Evolutionary conservation across 2,888 invertebrate genomes (phyloP).

Genomic region (Crepidodera aurea): DNA sequence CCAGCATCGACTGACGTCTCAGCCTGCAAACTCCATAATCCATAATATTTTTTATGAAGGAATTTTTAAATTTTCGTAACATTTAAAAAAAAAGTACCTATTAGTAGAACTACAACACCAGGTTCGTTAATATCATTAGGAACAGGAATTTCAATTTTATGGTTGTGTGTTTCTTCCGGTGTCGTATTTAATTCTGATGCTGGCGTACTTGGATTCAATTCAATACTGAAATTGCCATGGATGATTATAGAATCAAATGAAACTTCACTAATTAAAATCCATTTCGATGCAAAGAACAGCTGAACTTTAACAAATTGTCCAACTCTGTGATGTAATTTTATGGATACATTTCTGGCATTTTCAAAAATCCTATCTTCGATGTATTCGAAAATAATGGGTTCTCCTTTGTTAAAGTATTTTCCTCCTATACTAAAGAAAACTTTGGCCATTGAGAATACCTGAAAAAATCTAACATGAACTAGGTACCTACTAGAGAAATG

Average conservation of each 20-base stretch:
- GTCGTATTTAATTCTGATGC: constrained; percentile 60
- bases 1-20: no score
- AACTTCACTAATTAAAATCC: constrained; percentile 92
- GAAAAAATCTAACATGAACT: constrained; percentile 1
- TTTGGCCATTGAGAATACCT: constrained; percentile 78
- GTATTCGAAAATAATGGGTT: constrained; percentile 77
- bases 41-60: no score
- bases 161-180: constrained; percentile 61
- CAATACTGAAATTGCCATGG: constrained; percentile 78
- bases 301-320: constrained; percentile 82
- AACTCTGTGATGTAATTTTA: constrained; percentile 82
- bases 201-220: constrained; percentile 67
- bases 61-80: no score
- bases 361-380: constrained; percentile 83
- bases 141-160: constrained; percentile 69
- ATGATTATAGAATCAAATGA: constrained; percentile 83
- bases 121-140: constrained; percentile 75
- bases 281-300: constrained; percentile 81
- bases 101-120: constrained; percentile 77
- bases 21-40: no score
- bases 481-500: no score
- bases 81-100: no score
- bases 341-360: constrained; percentile 80
- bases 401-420: constrained; percentile 73
- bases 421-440: constrained; percentile 86